Conservation (phyloP, 2,113 vertebrate species). For the Pomatorhinus ruficollis region DNA sequence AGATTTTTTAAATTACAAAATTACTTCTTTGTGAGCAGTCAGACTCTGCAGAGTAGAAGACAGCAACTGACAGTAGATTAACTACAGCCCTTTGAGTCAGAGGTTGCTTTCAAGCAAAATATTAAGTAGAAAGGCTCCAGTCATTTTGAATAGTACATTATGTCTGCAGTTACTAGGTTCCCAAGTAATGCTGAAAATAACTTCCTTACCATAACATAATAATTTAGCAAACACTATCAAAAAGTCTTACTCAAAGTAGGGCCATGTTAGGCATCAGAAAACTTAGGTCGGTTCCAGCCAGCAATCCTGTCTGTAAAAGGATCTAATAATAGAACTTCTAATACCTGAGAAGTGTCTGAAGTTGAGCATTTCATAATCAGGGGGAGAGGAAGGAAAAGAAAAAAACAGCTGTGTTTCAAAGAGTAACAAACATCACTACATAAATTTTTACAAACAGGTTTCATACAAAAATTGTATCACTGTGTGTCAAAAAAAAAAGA, state of each 20-base stretch:
- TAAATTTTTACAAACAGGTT: background rate
- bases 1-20: background rate
- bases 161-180: background rate
- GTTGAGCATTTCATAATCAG: background rate
- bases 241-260: background rate
- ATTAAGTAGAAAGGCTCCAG: background rate
- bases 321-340: background rate
- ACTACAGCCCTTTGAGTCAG: background rate
- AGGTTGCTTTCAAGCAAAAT: background rate
- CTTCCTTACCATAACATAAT: background rate
- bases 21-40: background rate
- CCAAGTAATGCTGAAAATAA: background rate
- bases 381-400: background rate
- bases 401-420: background rate
- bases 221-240: background rate
- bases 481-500: background rate
- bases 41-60: background rate
- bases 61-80: background rate
- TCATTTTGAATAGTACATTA: background rate
- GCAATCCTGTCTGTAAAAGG: background rate
- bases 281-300: background rate
- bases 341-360: slow-evolving; percentile 43
- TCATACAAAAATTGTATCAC: background rate
- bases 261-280: background rate
- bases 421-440: background rate